Conservation (phyloP, 1,140 invertebrate genomes). For the Achroia grisella region DNA sequence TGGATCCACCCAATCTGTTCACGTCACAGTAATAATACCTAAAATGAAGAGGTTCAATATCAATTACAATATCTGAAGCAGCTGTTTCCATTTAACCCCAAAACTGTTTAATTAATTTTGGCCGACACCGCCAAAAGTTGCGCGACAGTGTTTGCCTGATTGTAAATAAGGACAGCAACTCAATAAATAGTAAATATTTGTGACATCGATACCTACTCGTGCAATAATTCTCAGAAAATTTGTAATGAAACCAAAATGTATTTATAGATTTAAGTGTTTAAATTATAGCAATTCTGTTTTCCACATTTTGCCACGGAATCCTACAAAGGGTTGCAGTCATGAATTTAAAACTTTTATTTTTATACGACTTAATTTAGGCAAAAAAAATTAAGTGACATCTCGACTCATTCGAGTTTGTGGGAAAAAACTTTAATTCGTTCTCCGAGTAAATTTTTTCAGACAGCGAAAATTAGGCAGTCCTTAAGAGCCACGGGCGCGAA, state of each 20-base stretch:
- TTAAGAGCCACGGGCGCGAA: slow-evolving; percentile 43
- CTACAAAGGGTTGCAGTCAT: background rate
- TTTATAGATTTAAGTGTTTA: too few relatives aligned
- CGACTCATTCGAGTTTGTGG: slow-evolving; percentile 10
- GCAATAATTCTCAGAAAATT: too few relatives aligned
- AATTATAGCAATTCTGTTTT: too few relatives aligned
- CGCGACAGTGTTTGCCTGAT: background rate
- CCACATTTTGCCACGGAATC: too few relatives aligned
- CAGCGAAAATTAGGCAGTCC: slow-evolving; percentile 40
- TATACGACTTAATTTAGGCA: background rate
- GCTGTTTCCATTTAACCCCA: slow-evolving; percentile 24
- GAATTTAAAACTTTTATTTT: background rate
- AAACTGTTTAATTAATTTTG: slow-evolving; percentile 30
- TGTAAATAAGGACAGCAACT: background rate
- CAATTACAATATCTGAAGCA: slow-evolving; percentile 22
- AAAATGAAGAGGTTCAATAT: slow-evolving; percentile 24
- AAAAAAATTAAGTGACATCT: slow-evolving; percentile 17
- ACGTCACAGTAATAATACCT: slow-evolving; percentile 9
- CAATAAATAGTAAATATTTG: too few relatives aligned
- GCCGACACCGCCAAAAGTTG: slow-evolving; percentile 6
- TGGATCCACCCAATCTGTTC: background rate
- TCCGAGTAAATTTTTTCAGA: slow-evolving; percentile 27
- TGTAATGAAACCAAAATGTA: too few relatives aligned
- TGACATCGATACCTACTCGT: too few relatives aligned
- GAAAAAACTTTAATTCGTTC: slow-evolving; percentile 25